A percentile compares a stretch with the other conserved stretches of the same genome.
Evolutionary conservation across 2,113 vertebrate genomes (phyloP).

Genomic region (Microcebus ravelobensis): DNA sequence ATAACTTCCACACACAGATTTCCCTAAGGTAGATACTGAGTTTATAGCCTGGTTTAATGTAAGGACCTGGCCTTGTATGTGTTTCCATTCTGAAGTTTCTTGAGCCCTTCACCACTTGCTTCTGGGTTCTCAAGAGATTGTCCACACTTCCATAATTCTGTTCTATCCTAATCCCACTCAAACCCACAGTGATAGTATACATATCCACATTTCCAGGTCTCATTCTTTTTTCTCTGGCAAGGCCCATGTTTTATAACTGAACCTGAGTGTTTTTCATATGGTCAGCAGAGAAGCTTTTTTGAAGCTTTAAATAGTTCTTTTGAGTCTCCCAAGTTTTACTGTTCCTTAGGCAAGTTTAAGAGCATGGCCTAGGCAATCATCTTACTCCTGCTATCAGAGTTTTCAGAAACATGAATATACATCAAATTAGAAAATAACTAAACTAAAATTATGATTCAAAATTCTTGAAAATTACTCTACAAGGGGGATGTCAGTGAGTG

Average conservation of each 20-base stretch:
- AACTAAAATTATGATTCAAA: not conserved
- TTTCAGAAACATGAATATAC: slow-evolving; percentile 5
- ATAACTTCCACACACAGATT: not conserved
- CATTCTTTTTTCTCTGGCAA: not conserved
- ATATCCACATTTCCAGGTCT: not conserved
- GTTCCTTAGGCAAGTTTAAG: not conserved
- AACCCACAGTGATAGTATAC: not conserved
- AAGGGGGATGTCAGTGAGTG: not conserved
- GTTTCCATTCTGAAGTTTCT: not conserved
- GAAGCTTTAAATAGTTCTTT: not conserved
- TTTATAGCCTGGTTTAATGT: not conserved
- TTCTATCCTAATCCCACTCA: not conserved
- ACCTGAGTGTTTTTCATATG: not conserved
- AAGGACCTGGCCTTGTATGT: not conserved
- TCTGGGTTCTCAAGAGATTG: not conserved
- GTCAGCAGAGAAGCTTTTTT: not conserved
- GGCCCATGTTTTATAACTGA: not conserved
- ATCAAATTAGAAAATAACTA: not conserved
- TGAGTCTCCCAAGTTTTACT: not conserved
- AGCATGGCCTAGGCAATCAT: not conserved
- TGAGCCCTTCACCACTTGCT: not conserved
- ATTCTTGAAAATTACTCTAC: slow-evolving; percentile 31
- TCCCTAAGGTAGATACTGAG: not conserved
- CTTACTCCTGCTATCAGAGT: not conserved
- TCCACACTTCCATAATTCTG: not conserved